Conservation (phyloP, 2,888 invertebrate genomes). For the Ormyrus nitidulus region DNA sequence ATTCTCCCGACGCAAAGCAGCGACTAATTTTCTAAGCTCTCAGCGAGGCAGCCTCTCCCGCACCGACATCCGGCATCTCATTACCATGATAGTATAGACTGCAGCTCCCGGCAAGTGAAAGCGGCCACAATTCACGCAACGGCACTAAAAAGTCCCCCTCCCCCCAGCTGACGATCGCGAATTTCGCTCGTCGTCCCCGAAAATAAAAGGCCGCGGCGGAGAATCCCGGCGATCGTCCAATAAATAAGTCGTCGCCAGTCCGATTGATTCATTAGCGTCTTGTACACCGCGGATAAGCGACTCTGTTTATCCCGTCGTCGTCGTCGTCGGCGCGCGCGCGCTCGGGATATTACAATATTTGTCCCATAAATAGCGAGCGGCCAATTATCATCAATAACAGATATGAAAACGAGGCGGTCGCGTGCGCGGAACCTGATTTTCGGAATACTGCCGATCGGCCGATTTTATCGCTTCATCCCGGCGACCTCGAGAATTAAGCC, state of each 20-base stretch:
- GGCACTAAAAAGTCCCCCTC: no score
- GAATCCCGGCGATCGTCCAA: slow-evolving; percentile 11
- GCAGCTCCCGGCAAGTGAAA: no score
- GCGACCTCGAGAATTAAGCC: not conserved
- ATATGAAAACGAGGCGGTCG: slow-evolving; percentile 30
- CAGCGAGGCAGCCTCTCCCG: no score
- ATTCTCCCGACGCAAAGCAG: no score
- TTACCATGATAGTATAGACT: no score
- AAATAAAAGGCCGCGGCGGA: no score
- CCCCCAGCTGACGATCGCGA: no score
- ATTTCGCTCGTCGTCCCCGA: no score
- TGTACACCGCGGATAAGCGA: not conserved
- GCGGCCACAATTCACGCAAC: no score
- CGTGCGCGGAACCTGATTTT: slow-evolving; percentile 35
- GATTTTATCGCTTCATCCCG: not conserved
- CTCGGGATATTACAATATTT: slow-evolving; percentile 33
- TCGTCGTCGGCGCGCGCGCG: not conserved
- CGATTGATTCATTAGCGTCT: slow-evolving; percentile 40
- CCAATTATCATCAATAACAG: slow-evolving; percentile 62
- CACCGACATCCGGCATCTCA: no score
- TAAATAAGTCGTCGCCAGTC: slow-evolving; percentile 29
- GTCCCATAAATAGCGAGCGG: slow-evolving; percentile 53
- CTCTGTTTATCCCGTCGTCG: not conserved
- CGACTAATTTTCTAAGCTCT: no score
- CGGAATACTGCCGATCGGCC: slow-evolving; percentile 29